Conservation (phyloP, 1,140 invertebrate genomes). For the Panagrolaimus sp. region DNA sequence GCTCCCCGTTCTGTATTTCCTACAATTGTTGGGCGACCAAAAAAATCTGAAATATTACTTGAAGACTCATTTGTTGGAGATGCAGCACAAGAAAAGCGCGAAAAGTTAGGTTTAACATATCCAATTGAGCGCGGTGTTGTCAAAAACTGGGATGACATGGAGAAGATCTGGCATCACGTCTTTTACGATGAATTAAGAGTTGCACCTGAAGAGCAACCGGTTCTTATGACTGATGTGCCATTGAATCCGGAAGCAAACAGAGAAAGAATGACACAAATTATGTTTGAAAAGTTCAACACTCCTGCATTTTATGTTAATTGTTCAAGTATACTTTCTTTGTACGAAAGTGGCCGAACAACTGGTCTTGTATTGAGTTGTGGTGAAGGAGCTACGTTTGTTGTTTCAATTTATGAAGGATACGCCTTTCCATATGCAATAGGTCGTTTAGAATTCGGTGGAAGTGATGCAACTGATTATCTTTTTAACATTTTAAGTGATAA, state of each 20-base stretch:
- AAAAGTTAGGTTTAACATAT: slow-evolving; percentile 63
- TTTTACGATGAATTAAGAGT: slow-evolving; percentile 66
- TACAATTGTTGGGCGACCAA: slow-evolving; percentile 82
- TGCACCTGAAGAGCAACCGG: slow-evolving; percentile 64
- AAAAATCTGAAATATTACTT: slow-evolving; percentile 65
- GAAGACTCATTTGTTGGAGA: slow-evolving; percentile 63
- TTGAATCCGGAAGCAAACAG: slow-evolving; percentile 62
- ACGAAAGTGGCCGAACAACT: slow-evolving; percentile 87
- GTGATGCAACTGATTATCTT: slow-evolving; percentile 87
- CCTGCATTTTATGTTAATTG: slow-evolving; percentile 75
- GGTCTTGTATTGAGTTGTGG: slow-evolving; percentile 86
- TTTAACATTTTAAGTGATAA: slow-evolving; percentile 93
- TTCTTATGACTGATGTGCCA: slow-evolving; percentile 62
- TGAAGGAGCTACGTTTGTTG: slow-evolving; percentile 86
- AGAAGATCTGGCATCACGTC: slow-evolving; percentile 64
- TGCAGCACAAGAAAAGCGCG: slow-evolving; percentile 60
- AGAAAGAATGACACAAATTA: slow-evolving; percentile 65
- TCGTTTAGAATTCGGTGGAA: slow-evolving; percentile 81
- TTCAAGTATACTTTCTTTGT: slow-evolving; percentile 82
- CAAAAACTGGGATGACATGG: slow-evolving; percentile 66
- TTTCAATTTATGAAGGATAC: slow-evolving; percentile 84
- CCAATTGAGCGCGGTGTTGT: slow-evolving; percentile 65
- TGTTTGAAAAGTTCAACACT: slow-evolving; percentile 88
- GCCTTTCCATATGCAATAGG: slow-evolving; percentile 74
- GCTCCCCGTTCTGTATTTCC: slow-evolving; percentile 89